Evolutionary conservation across 2,113 vertebrate species (phyloP).

Genomic region (Petroica traversi): DNA sequence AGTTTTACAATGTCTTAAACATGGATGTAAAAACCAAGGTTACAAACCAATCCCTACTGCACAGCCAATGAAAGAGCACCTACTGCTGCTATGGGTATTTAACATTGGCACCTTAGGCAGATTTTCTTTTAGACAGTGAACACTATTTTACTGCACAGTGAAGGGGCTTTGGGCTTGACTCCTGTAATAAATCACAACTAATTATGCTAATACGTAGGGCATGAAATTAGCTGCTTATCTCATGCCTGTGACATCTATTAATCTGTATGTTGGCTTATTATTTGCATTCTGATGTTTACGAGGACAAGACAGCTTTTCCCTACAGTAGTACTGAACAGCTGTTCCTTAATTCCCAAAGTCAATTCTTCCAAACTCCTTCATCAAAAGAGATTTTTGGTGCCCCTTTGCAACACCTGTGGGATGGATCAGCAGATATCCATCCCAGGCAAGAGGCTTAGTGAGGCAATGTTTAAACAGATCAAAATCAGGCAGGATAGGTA

Average conservation of each 20-base stretch:
- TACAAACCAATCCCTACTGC: not conserved
- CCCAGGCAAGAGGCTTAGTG: not conserved
- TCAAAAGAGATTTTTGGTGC: not conserved
- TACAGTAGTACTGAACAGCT: not conserved
- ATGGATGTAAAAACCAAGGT: not conserved
- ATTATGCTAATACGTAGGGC: slow-evolving; percentile 4
- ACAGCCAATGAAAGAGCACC: rapidly evolving
- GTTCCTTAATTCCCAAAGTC: not conserved
- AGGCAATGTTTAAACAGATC: not conserved
- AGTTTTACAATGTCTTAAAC: not conserved
- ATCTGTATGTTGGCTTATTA: not conserved
- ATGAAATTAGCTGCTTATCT: slow-evolving; percentile 28
- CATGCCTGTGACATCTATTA: slow-evolving; percentile 1
- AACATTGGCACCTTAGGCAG: not conserved
- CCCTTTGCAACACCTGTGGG: not conserved
- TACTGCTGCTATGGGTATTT: not conserved
- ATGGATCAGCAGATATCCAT: not conserved
- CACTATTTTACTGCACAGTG: not conserved
- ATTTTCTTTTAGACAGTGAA: not conserved
- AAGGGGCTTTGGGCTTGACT: not conserved
- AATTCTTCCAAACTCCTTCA: not conserved
- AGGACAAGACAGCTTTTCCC: not conserved
- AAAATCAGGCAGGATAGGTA: not conserved
- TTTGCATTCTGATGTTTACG: not conserved
- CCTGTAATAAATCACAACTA: slow-evolving; percentile 28